Base-by-base conservation (phyloP, 2,797 vertebrate genomes). In the Cirrhinus mrigala region DNA sequence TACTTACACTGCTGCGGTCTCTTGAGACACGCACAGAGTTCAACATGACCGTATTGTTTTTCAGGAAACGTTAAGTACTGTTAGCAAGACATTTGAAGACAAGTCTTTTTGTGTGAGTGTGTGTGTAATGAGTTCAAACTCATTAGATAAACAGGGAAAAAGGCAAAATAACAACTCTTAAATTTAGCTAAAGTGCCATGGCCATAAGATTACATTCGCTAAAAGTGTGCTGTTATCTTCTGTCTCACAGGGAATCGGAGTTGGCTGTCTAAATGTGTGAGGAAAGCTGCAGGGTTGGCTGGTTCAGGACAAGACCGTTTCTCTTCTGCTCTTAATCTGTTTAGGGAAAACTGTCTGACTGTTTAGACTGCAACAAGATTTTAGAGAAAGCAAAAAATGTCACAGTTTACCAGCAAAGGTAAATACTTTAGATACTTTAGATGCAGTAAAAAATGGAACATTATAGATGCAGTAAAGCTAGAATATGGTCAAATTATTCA, bases 241-340 rank as follows among this genome's bases (percentile, higher is more conserved):
- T 37, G 58, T 56, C 29, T 74, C 27, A 5, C 70, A 74, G 56
- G 56, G 14, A 50, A 50, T 37, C 44, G 0, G 27, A 64, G 56
- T 37, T 75, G 81, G 70, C 46, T 64, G 58, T 75, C 44, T 40
- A 64, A 64, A 75, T 37, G 40, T 64, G 77, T 22, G 54, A 82
- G 40, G 14, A 46, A 44, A 33, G 56, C 70, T 37, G 46, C 44
- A 74, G 44, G 70, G 70, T 40, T 75, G 81, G 58, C 44, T 75
- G 58, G 44, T 62, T 64, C 33, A 48, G 69, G 69, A 82, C 81
- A 37, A 50, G 16, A n/a, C 58, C 6, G 22, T 83, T 83, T 83
- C 46, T 83, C 71, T 62, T 15, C 70, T 66, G 70, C 70, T 66
- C 27, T 75, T 75, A 83, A 75, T 83, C 81, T 74, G 54, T 50